Evolutionary conservation across 1,140 invertebrate species (phyloP).

Genomic region (Cydia splendana): DNA sequence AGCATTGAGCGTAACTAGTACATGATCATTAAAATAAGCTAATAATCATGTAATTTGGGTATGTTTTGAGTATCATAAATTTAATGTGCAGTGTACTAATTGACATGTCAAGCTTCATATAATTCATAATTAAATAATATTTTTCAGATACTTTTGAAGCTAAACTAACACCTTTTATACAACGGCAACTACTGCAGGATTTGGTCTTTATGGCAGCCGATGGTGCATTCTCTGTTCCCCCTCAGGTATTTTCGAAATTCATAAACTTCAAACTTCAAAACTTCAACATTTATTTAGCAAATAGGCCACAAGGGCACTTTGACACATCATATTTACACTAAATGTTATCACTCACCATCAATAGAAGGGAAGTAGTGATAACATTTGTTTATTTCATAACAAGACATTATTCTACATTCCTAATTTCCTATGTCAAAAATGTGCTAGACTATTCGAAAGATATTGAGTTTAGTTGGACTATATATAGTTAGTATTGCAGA

Average conservation of each 20-base stretch:
- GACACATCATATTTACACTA: no score
- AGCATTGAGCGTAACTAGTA: neutral
- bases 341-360: neutral
- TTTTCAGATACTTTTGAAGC: constrained; percentile 82
- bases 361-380: neutral
- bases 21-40: neutral
- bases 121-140: neutral
- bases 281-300: no score
- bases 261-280: no score
- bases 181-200: constrained; percentile 68
- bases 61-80: no score
- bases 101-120: neutral
- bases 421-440: no score
- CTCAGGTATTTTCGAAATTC: constrained; percentile 51
- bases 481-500: no score
- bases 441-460: no score
- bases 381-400: no score
- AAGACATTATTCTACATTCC: no score
- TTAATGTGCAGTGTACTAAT: neutral
- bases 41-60: no score
- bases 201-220: constrained; percentile 6
- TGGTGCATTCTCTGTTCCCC: constrained; percentile 39
- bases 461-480: no score
- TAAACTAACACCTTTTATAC: constrained; percentile 83
- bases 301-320: no score